phyloP scores from a whole-genome alignment of 2,888 invertebrate species.

The Rugalucina vietnamica region DNA sequence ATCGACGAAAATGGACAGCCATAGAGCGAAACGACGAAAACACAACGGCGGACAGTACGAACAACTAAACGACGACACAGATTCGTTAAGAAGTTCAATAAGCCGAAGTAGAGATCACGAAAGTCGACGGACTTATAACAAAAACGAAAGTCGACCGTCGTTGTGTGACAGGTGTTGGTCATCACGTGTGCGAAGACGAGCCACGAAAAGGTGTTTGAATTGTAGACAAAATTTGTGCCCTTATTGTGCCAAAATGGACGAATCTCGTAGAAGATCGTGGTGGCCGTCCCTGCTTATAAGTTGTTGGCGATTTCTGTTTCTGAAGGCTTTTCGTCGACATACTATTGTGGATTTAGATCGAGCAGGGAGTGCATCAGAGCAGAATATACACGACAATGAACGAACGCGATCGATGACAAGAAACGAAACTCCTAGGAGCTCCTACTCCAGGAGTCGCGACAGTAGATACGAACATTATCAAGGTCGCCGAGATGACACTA shows the following conservation, averaged over 20 bases:
- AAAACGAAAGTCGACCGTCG: not conserved
- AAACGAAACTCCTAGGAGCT: not conserved
- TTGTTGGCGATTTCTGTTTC: constrained; percentile 10
- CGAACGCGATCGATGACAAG: not conserved
- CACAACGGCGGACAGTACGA: not conserved
- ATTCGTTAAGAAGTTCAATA: not conserved
- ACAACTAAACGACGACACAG: not conserved
- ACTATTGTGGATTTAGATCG: constrained; percentile 13
- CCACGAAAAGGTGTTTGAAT: not conserved
- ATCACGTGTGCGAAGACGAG: not conserved
- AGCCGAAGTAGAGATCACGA: not conserved
- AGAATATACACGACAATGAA: not conserved
- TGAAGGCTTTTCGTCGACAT: not conserved
- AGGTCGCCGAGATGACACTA: no score
- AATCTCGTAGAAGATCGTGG: constrained; percentile 11
- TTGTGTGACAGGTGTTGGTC: constrained; percentile 24
- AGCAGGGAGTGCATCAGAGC: not conserved
- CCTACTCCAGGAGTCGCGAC: not conserved
- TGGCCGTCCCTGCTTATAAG: not conserved
- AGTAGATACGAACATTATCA: not conserved
- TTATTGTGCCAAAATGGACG: constrained; percentile 8
- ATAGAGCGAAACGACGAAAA: not conserved
- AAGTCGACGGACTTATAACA: not conserved
- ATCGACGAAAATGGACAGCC: not conserved
- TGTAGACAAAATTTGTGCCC: constrained; percentile 22